Evolutionary conservation across 1,140 invertebrate genomes (phyloP).

Genomic region (Helicoverpa armigera): DNA sequence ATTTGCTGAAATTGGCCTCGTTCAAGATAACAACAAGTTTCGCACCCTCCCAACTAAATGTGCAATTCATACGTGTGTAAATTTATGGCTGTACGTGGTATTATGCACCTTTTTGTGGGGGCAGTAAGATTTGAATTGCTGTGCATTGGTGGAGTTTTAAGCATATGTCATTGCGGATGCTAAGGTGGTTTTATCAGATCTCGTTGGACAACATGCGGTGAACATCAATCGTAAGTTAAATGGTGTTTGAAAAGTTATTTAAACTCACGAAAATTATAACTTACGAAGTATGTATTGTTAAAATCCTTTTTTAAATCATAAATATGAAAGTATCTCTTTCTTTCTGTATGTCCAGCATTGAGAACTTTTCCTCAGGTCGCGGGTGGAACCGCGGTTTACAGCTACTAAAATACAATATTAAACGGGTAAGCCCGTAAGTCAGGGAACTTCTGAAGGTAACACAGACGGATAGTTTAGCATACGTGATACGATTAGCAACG

Average conservation of each 20-base stretch:
- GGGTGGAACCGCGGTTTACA: no score
- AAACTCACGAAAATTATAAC: no score
- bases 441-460: neutral
- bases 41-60: conserved; percentile 84
- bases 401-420: no score
- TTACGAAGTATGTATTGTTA: no score
- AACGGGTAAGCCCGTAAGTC: no score
- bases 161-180: conserved; percentile 76
- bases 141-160: conserved; percentile 51
- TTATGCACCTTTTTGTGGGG: conserved; percentile 3
- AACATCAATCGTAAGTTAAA: conserved; percentile 61
- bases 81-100: conserved; percentile 37
- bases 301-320: no score
- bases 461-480: conserved; percentile 61
- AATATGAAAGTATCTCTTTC: no score
- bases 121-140: neutral
- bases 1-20: conserved; percentile 85
- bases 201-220: conserved; percentile 67
- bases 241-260: conserved; percentile 49
- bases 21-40: conserved; percentile 85
- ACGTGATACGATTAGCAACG: conserved; percentile 66
- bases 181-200: conserved; percentile 72
- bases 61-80: conserved; percentile 83
- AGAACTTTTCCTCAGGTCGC: no score
- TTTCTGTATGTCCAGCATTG: no score